These are phyloP conservation scores for Agrilus cyanescens DNA, from an alignment of 2,888 invertebrate species.

Conservation along the genomic window DNA sequence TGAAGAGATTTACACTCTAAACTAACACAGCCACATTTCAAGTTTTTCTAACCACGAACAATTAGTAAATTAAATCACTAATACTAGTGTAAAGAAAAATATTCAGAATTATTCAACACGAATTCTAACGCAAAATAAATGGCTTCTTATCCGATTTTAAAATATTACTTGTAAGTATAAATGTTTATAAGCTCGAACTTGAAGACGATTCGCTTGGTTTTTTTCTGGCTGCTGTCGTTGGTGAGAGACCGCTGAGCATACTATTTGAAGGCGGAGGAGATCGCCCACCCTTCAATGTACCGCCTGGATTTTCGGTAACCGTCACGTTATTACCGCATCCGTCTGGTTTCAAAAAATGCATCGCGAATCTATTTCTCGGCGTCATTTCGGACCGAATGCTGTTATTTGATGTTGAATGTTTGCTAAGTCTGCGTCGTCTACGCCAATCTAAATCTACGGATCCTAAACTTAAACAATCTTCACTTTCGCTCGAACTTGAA, in stretches of 20 bases:
- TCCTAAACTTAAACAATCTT: slow-evolving; percentile 36
- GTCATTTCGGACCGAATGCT: slow-evolving; percentile 34
- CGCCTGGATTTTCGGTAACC: neutral
- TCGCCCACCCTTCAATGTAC: slow-evolving; percentile 22
- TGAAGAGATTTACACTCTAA: too few relatives aligned
- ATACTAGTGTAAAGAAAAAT: too few relatives aligned
- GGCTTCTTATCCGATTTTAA: slow-evolving; percentile 4
- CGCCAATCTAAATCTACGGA: slow-evolving; percentile 36
- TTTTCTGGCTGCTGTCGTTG: slow-evolving; percentile 36
- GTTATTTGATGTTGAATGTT: slow-evolving; percentile 31
- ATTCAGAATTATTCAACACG: neutral
- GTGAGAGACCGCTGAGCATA: slow-evolving; percentile 43
- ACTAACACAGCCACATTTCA: too few relatives aligned
- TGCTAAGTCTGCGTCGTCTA: slow-evolving; percentile 29
- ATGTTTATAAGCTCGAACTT: slow-evolving; percentile 32
- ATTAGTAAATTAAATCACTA: too few relatives aligned
- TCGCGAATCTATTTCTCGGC: slow-evolving; percentile 26
- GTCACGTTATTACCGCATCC: slow-evolving; percentile 17
- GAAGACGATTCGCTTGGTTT: slow-evolving; percentile 26
- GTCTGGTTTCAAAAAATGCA: slow-evolving; percentile 35
- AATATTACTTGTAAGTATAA: slow-evolving; percentile 9
- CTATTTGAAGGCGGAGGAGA: slow-evolving; percentile 45
- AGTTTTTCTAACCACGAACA: too few relatives aligned
- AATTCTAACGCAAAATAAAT: neutral
- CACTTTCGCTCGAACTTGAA: slow-evolving; percentile 41